Evolutionary conservation across 64 coral and sea anemone genomes (phyloP).

Genomic region (Catalaphyllia jardinei): DNA sequence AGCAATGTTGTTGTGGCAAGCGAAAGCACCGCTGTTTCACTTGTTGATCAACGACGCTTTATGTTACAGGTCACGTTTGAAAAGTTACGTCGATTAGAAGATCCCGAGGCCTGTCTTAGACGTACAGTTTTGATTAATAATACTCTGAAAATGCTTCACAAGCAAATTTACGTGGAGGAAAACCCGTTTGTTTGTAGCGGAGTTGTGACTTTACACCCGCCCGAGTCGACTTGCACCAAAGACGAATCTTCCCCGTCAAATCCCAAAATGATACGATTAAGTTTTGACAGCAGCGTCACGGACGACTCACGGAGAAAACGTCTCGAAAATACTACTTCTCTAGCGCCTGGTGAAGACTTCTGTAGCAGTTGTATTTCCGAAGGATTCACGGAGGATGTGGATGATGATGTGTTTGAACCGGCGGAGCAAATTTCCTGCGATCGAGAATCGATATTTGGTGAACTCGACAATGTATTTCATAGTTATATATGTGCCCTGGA

Average conservation of each 20-base stretch:
- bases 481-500: constrained; percentile 91
- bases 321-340: constrained; percentile 15
- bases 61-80: constrained; percentile 91
- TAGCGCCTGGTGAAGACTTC: not conserved
- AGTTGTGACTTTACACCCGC: constrained; percentile 45
- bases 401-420: constrained; percentile 62
- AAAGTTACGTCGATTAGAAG: constrained; percentile 92
- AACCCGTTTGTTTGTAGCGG: constrained; percentile 66
- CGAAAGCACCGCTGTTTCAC: constrained; percentile 23
- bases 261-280: constrained; percentile 41
- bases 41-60: constrained; percentile 62
- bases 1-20: constrained; percentile 9
- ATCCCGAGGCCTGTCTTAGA: constrained; percentile 90
- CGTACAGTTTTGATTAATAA: constrained; percentile 98
- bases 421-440: constrained; percentile 52
- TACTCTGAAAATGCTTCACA: constrained; percentile 91
- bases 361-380: constrained; percentile 58
- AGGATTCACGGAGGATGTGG: constrained; percentile 43
- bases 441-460: constrained; percentile 73
- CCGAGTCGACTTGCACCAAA: not conserved
- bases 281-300: constrained; percentile 28
- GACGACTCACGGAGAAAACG: constrained; percentile 14
- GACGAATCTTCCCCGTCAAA: constrained; percentile 43
- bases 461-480: constrained; percentile 91
- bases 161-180: constrained; percentile 83